Evolutionary conservation across 2,888 invertebrate genomes (phyloP).

Genomic region (Drosophila nr. fundita): DNA sequence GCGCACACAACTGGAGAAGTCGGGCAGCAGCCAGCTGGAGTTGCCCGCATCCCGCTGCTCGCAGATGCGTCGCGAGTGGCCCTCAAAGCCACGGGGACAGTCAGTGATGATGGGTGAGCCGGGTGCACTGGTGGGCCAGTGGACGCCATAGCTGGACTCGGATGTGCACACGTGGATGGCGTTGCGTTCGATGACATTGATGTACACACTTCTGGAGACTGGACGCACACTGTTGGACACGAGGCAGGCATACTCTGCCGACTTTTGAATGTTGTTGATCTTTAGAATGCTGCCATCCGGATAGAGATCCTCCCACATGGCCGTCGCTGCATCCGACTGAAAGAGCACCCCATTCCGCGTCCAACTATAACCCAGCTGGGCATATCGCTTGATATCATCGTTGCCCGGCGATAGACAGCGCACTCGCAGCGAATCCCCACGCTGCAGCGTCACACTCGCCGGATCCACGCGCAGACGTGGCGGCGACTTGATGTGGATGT

Average conservation of each 20-base stretch:
- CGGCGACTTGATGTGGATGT: conserved; percentile 87
- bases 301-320: conserved; percentile 93
- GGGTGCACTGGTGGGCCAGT: conserved; percentile 90
- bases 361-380: conserved; percentile 93
- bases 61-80: conserved; percentile 86
- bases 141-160: conserved; percentile 87
- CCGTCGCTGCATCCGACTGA: conserved; percentile 90
- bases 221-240: conserved; percentile 87
- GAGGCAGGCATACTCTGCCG: conserved; percentile 91
- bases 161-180: conserved; percentile 87
- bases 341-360: conserved; percentile 91
- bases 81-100: conserved; percentile 87
- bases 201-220: conserved; percentile 88
- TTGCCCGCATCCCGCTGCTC: conserved; percentile 87
- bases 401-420: conserved; percentile 89
- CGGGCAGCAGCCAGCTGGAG: conserved; percentile 91
- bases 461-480: conserved; percentile 89
- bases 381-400: conserved; percentile 87
- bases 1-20: conserved; percentile 91
- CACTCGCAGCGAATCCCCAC: conserved; percentile 84
- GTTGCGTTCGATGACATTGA: conserved; percentile 88
- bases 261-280: conserved; percentile 92
- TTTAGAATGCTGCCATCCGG: conserved; percentile 93
- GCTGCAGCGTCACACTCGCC: conserved; percentile 88
- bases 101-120: conserved; percentile 89